These are phyloP conservation scores for Aphodius sticticus DNA, from an alignment of 2,888 invertebrate genomes.

Conservation along the genomic window DNA sequence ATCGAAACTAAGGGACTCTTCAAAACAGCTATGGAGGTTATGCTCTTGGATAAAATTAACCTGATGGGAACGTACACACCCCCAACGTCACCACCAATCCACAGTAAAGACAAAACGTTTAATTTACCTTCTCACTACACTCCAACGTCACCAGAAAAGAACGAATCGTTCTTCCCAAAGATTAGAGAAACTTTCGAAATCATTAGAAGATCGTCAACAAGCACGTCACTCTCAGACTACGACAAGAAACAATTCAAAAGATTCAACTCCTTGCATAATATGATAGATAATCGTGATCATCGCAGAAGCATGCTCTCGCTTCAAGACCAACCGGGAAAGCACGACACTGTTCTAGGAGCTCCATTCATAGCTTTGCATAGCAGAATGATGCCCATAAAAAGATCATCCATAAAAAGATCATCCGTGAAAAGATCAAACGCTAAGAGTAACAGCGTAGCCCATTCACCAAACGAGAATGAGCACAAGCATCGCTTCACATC, in stretches of 20 bases:
- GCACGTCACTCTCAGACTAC: constrained; percentile 60
- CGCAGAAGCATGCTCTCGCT: constrained; percentile 31
- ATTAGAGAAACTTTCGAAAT: constrained; percentile 37
- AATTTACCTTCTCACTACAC: constrained; percentile 31
- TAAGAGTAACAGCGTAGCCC: constrained; percentile 17
- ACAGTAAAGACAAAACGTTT: constrained; percentile 40
- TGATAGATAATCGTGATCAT: background rate
- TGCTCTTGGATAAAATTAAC: constrained; percentile 55
- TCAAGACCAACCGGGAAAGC: constrained; percentile 56
- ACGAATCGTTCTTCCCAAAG: constrained; percentile 41
- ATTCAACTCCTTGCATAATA: constrained; percentile 27
- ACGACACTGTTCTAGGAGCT: constrained; percentile 64
- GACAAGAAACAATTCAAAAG: constrained; percentile 52
- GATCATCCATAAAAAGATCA: background rate
- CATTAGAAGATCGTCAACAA: constrained; percentile 54
- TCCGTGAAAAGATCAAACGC: background rate
- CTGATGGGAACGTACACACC: constrained; percentile 52
- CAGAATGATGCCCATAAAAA: constrained; percentile 28
- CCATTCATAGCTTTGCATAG: constrained; percentile 60
- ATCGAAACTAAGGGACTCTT: constrained; percentile 49
- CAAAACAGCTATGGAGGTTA: constrained; percentile 56
- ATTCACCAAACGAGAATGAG: constrained; percentile 27
- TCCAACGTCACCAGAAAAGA: constrained; percentile 38
- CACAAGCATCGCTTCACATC: constrained; percentile 20
- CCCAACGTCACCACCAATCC: constrained; percentile 47